These are phyloP conservation scores for Pyxicephalus adspersus DNA, from an alignment of 2,113 vertebrate species.

Conservation along the genomic window DNA sequence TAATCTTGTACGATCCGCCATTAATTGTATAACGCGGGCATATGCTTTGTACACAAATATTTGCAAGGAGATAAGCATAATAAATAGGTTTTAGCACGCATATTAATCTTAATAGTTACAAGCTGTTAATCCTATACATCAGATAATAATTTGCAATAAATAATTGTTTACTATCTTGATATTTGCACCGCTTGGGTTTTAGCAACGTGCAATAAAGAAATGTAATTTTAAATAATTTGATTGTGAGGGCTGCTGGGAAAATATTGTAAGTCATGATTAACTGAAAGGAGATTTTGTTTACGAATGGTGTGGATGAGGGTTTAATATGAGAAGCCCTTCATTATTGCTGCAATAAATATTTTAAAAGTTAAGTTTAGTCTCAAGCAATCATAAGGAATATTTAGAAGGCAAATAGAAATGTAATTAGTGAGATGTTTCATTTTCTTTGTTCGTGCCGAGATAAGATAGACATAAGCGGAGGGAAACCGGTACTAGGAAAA, in stretches of 20 bases:
- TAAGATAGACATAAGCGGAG: constrained; percentile 19
- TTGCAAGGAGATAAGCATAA: constrained; percentile 95
- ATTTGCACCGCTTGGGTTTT: constrained; percentile 85
- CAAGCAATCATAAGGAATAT: constrained; percentile 66
- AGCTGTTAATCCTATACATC: constrained; percentile 99
- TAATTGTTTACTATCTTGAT: constrained; percentile 98
- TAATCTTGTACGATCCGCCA: constrained; percentile 96
- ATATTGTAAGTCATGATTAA: constrained; percentile 81
- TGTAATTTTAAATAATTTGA: constrained; percentile 88
- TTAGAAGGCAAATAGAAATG: constrained; percentile 70
- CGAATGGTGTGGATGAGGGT: constrained; percentile 67
- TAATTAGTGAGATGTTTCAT: constrained; percentile 66
- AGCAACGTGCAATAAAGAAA: constrained; percentile 87
- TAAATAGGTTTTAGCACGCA: constrained; percentile 90
- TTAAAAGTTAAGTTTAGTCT: constrained; percentile 73
- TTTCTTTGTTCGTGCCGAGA: constrained; percentile 43
- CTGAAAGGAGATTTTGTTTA: constrained; percentile 74
- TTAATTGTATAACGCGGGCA: constrained; percentile 96
- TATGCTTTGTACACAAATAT: constrained; percentile 95
- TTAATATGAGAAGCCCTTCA: constrained; percentile 72
- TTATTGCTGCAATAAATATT: constrained; percentile 79
- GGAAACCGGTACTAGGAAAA: constrained; percentile 19
- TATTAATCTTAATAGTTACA: constrained; percentile 96
- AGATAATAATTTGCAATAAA: constrained; percentile 99
- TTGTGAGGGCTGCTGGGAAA: constrained; percentile 82